Conservation (phyloP, 2,797 vertebrate species). For the Eleutherodactylus coqui region DNA sequence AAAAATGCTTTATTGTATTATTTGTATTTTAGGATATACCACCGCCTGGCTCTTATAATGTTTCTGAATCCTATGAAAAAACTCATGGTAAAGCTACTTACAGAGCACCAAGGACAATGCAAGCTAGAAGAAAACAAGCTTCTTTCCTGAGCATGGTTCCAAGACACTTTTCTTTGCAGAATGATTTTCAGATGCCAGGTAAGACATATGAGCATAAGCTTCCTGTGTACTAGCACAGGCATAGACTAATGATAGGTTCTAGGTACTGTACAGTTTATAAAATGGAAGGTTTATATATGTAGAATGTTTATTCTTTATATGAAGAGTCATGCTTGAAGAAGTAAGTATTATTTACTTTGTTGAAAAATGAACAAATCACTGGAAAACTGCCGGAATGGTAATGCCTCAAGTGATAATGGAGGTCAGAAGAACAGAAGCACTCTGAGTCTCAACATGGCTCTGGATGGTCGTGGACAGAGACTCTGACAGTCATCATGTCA, state of each 20-base stretch:
- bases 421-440: too few species aligned
- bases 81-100: slow-evolving; percentile 67
- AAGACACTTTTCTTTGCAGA: slow-evolving; percentile 62
- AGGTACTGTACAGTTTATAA: neutral
- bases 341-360: too few species aligned
- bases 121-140: slow-evolving; percentile 75
- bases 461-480: too few species aligned
- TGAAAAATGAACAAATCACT: too few species aligned
- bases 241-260: neutral
- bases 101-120: slow-evolving; percentile 70
- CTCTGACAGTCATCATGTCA: too few species aligned
- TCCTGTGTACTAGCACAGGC: neutral
- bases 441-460: too few species aligned
- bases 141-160: slow-evolving; percentile 78
- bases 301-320: neutral
- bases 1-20: slow-evolving; percentile 12
- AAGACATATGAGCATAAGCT: slow-evolving; percentile 36
- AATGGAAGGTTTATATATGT: neutral
- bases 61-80: slow-evolving; percentile 75
- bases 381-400: too few species aligned
- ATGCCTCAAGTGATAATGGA: too few species aligned
- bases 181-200: slow-evolving; percentile 73
- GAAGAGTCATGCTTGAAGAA: neutral
- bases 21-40: slow-evolving; percentile 73
- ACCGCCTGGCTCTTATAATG: slow-evolving; percentile 76